These are phyloP conservation scores for Mus minutoides DNA, from an alignment of 2,797 vertebrate genomes.

Conservation along the genomic window DNA sequence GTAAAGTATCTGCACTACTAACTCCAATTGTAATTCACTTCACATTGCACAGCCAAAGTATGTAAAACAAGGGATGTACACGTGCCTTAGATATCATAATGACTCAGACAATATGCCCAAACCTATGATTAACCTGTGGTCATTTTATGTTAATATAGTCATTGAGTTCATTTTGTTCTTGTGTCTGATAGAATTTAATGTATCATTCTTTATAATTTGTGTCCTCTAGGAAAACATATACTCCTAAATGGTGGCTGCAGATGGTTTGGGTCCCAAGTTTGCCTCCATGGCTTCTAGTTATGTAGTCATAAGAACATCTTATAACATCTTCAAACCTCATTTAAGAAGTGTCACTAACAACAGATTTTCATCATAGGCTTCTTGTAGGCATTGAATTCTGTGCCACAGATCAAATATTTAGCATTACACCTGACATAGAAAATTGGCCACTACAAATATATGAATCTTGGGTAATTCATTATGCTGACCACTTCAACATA, in stretches of 20 bases:
- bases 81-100: neutral
- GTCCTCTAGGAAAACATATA: slow-evolving; percentile 14
- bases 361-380: neutral
- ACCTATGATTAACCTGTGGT: neutral
- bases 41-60: neutral
- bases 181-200: slow-evolving; percentile 1
- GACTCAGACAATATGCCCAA: neutral
- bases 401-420: neutral
- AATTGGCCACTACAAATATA: neutral
- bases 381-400: neutral
- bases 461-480: slow-evolving; percentile 5
- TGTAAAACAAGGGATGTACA: neutral
- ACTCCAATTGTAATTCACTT: neutral
- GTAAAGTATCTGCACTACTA: neutral
- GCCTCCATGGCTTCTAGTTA: neutral
- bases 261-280: neutral
- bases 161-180: neutral
- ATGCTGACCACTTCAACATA: neutral
- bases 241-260: neutral
- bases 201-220: neutral
- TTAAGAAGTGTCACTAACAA: neutral
- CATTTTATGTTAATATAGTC: neutral
- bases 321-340: neutral
- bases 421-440: neutral
- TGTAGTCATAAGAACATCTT: neutral